Evolutionary conservation across 2,797 vertebrate species (phyloP).

Genomic region (Gouania willdenowi): DNA sequence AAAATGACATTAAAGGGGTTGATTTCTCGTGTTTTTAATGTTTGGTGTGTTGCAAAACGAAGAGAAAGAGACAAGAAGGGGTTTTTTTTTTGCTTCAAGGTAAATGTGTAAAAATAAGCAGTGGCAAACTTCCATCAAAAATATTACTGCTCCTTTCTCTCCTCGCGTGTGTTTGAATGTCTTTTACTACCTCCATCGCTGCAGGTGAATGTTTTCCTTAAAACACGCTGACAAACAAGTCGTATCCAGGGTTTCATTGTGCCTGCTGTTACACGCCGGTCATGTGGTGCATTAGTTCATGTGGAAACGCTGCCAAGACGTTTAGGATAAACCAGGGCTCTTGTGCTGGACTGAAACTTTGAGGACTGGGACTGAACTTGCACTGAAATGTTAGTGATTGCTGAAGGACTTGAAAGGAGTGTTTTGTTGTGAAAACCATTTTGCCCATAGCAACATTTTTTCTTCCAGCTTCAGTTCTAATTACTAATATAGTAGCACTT

Average conservation of each 20-base stretch:
- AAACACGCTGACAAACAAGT: neutral
- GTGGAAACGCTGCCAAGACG: neutral
- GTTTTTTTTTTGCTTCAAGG: no score
- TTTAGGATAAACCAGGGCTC: neutral
- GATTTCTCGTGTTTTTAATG: no score
- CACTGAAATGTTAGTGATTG: conserved; percentile 6
- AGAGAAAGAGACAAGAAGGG: no score
- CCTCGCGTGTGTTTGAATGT: no score
- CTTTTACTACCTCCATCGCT: no score
- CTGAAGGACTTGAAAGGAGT: conserved; percentile 21
- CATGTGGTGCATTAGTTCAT: neutral
- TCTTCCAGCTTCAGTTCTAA: neutral
- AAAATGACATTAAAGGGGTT: no score
- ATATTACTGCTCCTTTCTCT: no score
- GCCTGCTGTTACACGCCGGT: neutral
- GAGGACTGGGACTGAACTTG: conserved; percentile 9
- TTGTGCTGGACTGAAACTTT: neutral
- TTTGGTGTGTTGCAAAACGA: no score
- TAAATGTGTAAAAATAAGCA: no score
- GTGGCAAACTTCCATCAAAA: no score
- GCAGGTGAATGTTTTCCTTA: no score
- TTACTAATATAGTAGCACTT: conserved; percentile 22
- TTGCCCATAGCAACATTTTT: conserved; percentile 47
- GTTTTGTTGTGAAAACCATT: conserved; percentile 47
- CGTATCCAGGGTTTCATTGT: neutral